Evolutionary conservation across 2,797 vertebrate species (phyloP).

Genomic region (Channa striata): DNA sequence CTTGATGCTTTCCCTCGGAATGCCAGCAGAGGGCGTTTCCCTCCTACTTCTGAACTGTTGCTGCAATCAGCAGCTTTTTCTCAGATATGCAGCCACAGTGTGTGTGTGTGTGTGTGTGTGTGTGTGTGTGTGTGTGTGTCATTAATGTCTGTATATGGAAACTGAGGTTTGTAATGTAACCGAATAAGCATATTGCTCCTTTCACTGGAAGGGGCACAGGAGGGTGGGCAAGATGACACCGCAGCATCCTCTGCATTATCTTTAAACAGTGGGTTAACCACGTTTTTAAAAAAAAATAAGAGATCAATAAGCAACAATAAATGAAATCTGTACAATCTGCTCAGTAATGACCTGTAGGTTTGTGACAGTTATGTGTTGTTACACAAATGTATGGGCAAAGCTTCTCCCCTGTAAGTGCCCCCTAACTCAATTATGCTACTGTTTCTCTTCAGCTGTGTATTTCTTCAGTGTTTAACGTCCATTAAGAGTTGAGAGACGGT

Average conservation of each 20-base stretch:
- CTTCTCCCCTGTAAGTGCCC: conserved; percentile 80
- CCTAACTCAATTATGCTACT: conserved; percentile 82
- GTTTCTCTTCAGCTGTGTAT: conserved; percentile 71
- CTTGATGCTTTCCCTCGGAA: not conserved
- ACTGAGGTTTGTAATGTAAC: conserved; percentile 76
- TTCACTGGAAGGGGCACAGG: conserved; percentile 34
- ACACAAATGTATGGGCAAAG: conserved; percentile 81
- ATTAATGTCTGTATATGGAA: conserved; percentile 69
- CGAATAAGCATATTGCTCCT: conserved; percentile 71
- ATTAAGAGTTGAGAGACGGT: conserved; percentile 79
- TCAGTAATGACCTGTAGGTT: conserved; percentile 82
- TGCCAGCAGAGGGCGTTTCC: conserved; percentile 75
- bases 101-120: no score
- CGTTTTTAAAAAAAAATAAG: conserved; percentile 39
- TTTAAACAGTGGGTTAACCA: conserved; percentile 64
- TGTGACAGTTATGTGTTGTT: conserved; percentile 85
- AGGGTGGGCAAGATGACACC: conserved; percentile 43
- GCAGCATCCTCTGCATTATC: conserved; percentile 56
- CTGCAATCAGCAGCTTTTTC: conserved; percentile 19
- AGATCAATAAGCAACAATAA: conserved; percentile 78
- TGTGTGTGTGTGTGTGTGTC: conserved; percentile 27
- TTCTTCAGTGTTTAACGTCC: conserved; percentile 79
- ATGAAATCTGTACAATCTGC: conserved; percentile 76
- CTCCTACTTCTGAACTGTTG: conserved; percentile 25
- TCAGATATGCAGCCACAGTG: conserved; percentile 28